A percentile compares a stretch with the other conserved stretches of the same genome.
Conservation (phyloP, 1,140 invertebrate species). For the Colletes gigas region DNA sequence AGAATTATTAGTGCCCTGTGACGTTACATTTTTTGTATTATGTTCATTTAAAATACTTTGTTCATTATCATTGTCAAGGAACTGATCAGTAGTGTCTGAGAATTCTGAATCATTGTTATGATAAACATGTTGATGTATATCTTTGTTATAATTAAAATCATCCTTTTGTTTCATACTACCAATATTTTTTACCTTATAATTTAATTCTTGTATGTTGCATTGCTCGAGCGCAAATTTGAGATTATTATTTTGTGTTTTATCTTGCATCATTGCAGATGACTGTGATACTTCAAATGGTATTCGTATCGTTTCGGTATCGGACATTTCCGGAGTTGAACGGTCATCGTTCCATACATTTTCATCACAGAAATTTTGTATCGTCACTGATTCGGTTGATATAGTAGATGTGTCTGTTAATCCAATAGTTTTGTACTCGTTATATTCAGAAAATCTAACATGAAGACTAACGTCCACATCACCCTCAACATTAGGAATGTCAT, state of each 20-base stretch:
- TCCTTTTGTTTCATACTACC: background rate
- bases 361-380: constrained; percentile 52
- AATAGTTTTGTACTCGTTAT: constrained; percentile 78
- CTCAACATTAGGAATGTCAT: background rate
- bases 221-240: background rate
- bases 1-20: background rate
- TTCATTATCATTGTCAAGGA: constrained; percentile 3
- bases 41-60: background rate
- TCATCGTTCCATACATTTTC: constrained; percentile 71
- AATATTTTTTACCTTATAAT: background rate
- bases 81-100: background rate
- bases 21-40: background rate
- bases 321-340: constrained; percentile 68
- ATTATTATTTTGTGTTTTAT: background rate
- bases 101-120: constrained; percentile 22
- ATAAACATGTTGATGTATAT: background rate
- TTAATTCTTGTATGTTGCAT: background rate
- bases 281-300: background rate
- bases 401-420: constrained; percentile 73
- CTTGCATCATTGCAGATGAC: background rate
- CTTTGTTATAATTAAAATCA: constrained; percentile 1
- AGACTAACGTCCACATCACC: constrained; percentile 64
- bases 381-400: constrained; percentile 66
- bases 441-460: constrained; percentile 78
- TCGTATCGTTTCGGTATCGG: constrained; percentile 60